Evolutionary conservation across 2,113 vertebrate species (phyloP), one percentile per base, ranked within the genome.

Genomic region (Arothron firmamentum): DNA sequence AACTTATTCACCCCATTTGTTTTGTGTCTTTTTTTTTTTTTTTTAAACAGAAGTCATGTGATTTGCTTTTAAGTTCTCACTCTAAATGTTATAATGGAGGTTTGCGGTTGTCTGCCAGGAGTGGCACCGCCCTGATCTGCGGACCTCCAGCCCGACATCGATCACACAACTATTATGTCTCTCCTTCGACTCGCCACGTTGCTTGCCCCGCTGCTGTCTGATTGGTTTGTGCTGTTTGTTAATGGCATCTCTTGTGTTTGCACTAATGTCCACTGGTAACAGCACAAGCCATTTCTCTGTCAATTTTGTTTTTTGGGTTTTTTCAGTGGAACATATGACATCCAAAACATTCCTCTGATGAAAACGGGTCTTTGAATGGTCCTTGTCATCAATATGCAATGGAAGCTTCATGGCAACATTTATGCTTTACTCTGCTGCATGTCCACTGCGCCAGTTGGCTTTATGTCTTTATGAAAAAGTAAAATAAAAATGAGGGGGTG

Each of bases 1-100:
- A 89, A 90, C 79, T 90, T 90, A 89, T 91, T 89, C 77, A 86
- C 80, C 74, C 84, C 66, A 67, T 78, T 12, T n/a, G 54, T 84
- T 84, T 80, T 74, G 72, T 81, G 74, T 74, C n/a, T n/a, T n/a
- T 65, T 56, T 74, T 79, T 72, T 65, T 52, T 19, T 54, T 72
- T 80, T 61, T 74, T 56, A 56, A 79, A 66, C 31, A 63, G 74
- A 70, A 78, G 70, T 79, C 63, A 80, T 70, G 73, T 73, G 62
- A 73, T 83, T 75, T 81, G 56, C 75, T 83, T 85, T 63, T 70
- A 49, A 16, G 46, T 72, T 70, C 80, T 61, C 64, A 72, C 46
- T 77, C 58, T 86, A 77, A 85, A 72, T 85, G 67, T 65, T 68
- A 53, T 31, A 57, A 50, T 70, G 49, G 52, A 70, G 45, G 56